phyloP scores from a whole-genome alignment of 2,797 vertebrate genomes.

The Falco peregrinus region DNA sequence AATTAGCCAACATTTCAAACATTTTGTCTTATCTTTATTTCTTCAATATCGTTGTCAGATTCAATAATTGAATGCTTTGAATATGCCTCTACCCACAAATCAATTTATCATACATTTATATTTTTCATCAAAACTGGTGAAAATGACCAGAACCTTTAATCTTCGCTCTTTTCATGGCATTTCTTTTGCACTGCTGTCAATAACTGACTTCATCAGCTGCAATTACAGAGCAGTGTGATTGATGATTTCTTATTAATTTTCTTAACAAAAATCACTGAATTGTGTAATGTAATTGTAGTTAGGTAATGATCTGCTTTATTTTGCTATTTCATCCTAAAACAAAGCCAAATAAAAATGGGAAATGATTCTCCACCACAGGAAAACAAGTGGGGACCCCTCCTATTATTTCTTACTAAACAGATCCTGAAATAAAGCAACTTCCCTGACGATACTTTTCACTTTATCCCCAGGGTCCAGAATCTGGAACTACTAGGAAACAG shows the following conservation, averaged over 20 bases:
- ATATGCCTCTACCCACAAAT: not conserved
- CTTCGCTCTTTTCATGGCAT: not conserved
- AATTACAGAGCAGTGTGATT: not conserved
- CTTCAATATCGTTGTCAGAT: not conserved
- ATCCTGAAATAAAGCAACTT: not conserved
- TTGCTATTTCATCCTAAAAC: not conserved
- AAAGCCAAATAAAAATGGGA: not conserved
- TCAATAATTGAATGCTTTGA: conserved; percentile 20
- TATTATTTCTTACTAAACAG: not conserved
- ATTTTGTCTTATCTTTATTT: not conserved
- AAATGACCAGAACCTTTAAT: not conserved
- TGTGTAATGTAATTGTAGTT: not conserved
- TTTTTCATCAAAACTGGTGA: not conserved
- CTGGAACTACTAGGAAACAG: conserved; percentile 46
- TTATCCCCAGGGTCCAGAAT: not conserved
- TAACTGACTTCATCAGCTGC: not conserved
- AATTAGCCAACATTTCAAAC: not conserved
- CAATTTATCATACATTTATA: not conserved
- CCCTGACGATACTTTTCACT: not conserved
- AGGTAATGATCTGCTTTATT: not conserved
- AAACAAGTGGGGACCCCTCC: not conserved
- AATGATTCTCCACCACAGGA: not conserved
- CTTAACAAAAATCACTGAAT: not conserved
- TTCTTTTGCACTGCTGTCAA: not conserved
- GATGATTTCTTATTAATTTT: not conserved